Base-by-base conservation (phyloP, 2,888 invertebrate species). In the Sphaerolaimus hirsutus region DNA sequence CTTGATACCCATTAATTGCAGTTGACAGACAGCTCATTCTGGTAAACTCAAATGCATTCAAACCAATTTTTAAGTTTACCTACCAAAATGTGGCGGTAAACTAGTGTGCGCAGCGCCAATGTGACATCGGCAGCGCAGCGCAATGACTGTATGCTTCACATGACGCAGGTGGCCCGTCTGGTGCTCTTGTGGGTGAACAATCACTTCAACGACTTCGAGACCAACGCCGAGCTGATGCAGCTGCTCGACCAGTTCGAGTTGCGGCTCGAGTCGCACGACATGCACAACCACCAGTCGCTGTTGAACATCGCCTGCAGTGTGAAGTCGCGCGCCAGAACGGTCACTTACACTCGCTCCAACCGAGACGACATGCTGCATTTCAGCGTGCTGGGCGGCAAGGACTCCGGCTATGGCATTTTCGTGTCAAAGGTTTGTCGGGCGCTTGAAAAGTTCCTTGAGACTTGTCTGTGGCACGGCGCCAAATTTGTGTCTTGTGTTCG, bases 141-240 rank as follows among this genome's bases (percentile, higher is more conserved):
- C n/a, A n/a, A n/a, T n/a, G n/a, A n/a, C n/a, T 24, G 29, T 10
- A 7, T 10, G 5, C 7, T 29, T 14, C 14, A 14, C 14, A 7
- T 29, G 14, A 41, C 48, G 17, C 75, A 86, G 62, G 91, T 91
- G 3, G 89, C 91, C 0, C 72, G 93, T 49, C 87, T 97, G 1
- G 83, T 97, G 12, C 71, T 97, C 40, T 74, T 93, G 12, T 99
- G 97, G 97, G 91, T 93, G 1, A 93, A 91, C 67, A 93, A 89
- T 67, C 89, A 91, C 68, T 91, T 89, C 63, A 86, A 86, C 37
- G 91, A 91, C 64, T 91, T 91, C 67, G 89, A 89, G 71, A 86
- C 81, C 5, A 83, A 87, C 67, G 78, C 83, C 23, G 77, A 76
- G 49, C 87, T 97, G 87, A 86, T 87, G 76, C 84, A 86, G 22